Percentiles rank a stretch among this genome's conserved stretches.
Evolutionary conservation across 2,888 invertebrate genomes (phyloP).

Genomic region (Drosophila limbata): DNA sequence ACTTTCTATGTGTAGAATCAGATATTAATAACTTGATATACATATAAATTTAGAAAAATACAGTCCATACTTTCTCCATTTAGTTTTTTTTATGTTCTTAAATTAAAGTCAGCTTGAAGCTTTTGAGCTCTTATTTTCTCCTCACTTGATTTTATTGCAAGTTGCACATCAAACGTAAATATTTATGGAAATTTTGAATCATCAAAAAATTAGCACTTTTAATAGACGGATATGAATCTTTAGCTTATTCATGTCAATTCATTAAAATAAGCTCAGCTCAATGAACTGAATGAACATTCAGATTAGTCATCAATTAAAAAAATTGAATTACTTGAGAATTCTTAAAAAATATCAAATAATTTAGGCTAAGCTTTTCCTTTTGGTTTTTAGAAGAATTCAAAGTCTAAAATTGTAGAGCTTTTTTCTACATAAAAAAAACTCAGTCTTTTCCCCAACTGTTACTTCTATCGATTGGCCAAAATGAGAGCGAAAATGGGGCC

Average conservation of each 20-base stretch:
- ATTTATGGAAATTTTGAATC: constrained; percentile 6
- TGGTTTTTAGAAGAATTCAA: neutral
- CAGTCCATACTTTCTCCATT: too few species aligned
- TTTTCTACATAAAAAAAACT: neutral
- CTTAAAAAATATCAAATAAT: neutral
- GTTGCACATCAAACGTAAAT: neutral
- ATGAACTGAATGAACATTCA: neutral
- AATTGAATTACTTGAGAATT: too few species aligned
- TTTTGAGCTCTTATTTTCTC: neutral
- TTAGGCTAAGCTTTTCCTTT: neutral
- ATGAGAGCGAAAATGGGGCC: neutral
- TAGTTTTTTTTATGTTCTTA: too few species aligned
- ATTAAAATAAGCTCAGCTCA: constrained; percentile 7
- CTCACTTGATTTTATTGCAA: neutral
- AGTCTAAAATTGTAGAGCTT: neutral
- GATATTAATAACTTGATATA: too few species aligned
- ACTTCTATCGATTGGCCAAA: constrained; percentile 25
- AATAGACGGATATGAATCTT: constrained; percentile 22
- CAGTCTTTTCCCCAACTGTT: neutral
- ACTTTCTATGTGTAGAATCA: too few species aligned
- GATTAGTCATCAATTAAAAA: neutral
- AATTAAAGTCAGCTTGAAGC: neutral
- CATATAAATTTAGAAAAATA: too few species aligned
- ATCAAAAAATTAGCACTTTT: constrained; percentile 32
- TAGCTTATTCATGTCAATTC: constrained; percentile 2